These are phyloP conservation scores for Phalangium opilio DNA, from an alignment of 2,888 invertebrate genomes.

Conservation along the genomic window DNA sequence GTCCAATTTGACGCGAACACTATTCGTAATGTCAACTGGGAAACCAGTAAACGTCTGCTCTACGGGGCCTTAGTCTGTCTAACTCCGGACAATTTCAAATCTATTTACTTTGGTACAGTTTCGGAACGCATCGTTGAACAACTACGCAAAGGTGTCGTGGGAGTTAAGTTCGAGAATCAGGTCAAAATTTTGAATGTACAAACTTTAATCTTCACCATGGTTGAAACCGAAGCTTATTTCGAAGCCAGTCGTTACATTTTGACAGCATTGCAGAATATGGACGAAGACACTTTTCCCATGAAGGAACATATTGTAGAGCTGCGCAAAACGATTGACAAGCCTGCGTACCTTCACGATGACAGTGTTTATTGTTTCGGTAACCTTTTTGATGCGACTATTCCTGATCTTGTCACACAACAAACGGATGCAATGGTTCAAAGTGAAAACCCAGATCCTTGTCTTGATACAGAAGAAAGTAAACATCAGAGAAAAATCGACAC, in stretches of 20 bases:
- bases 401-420: too few species aligned
- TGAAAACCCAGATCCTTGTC: too few species aligned
- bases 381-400: slow-evolving; percentile 11
- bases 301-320: slow-evolving; percentile 47
- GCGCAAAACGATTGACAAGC: slow-evolving; percentile 26
- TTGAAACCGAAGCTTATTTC: slow-evolving; percentile 61
- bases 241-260: slow-evolving; percentile 64
- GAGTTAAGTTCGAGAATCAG: slow-evolving; percentile 9
- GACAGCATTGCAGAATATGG: slow-evolving; percentile 46
- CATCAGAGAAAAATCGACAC: too few species aligned
- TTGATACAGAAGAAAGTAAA: too few species aligned
- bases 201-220: slow-evolving; percentile 41
- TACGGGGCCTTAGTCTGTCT: slow-evolving; percentile 57
- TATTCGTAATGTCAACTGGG: slow-evolving; percentile 27
- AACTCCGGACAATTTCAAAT: slow-evolving; percentile 49
- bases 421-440: too few species aligned
- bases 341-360: slow-evolving; percentile 29
- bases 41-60: slow-evolving; percentile 44
- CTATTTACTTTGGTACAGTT: slow-evolving; percentile 52
- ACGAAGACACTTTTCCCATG: slow-evolving; percentile 46
- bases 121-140: slow-evolving; percentile 40
- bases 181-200: neutral
- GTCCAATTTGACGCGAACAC: slow-evolving; percentile 10
- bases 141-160: slow-evolving; percentile 42
- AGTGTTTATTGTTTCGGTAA: slow-evolving; percentile 13